Evolutionary conservation across 2,113 vertebrate species (phyloP).

Genomic region (Brevimyrus niger): DNA sequence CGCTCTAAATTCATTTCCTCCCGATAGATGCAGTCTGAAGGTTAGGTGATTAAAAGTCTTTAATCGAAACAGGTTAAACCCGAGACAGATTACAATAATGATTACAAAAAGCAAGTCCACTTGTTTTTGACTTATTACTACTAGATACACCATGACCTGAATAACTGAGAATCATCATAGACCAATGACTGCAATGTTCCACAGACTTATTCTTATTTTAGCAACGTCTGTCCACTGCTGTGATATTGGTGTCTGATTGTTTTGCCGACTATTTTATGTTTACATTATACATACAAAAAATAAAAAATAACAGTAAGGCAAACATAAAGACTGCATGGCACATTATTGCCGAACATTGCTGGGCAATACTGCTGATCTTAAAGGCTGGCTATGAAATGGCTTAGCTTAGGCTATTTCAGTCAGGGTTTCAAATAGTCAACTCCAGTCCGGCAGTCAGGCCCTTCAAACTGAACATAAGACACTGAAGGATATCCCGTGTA

Average conservation of each 20-base stretch:
- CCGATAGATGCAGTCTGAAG: background rate
- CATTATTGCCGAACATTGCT: background rate
- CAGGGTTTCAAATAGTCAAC: background rate
- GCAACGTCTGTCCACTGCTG: background rate
- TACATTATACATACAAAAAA: background rate
- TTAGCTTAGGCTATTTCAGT: background rate
- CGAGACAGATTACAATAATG: constrained; percentile 43
- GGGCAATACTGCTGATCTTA: background rate
- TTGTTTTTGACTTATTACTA: constrained; percentile 5
- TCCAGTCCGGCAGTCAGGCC: background rate
- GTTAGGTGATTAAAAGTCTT: background rate
- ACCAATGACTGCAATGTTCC: background rate
- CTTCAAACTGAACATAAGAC: background rate
- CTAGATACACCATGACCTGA: background rate
- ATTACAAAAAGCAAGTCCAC: background rate
- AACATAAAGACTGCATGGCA: background rate
- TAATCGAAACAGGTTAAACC: background rate
- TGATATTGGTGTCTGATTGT: background rate
- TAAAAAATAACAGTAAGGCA: background rate
- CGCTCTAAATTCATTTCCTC: background rate
- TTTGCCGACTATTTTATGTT: background rate
- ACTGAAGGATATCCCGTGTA: background rate
- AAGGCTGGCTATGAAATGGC: background rate
- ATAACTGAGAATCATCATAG: background rate
- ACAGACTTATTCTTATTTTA: background rate